Evolutionary conservation across 2,797 vertebrate species (phyloP), one percentile per base, ranked within the genome.

Genomic region (Zonotrichia albicollis): DNA sequence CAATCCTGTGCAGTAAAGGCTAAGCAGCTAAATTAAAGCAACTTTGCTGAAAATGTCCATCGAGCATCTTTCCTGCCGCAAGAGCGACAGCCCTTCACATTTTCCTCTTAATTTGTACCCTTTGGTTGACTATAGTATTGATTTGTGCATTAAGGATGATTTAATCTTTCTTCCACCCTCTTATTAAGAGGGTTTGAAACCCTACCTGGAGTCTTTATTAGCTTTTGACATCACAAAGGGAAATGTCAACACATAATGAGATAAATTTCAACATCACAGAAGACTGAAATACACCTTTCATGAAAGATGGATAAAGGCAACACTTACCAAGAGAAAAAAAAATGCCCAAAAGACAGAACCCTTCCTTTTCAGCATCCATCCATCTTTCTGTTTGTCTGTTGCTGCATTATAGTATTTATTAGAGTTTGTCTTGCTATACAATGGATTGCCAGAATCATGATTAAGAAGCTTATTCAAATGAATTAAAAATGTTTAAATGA

Each of bases 401-500:
- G 91, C 50, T 70, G 93, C 87, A 61, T 96, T 89, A 87, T 75
- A 89, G 88, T 93, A 92, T 97, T 98, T 97, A 96, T 97, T 96
- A 84, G 89, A 95, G 84, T 94, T 94, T 94, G 83, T 95, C 97
- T 95, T 95, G 82, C 89, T 87, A 67, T 89, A 95, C 95, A 97
- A 89, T 96, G 76, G 90, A 87, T 97, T 96, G 96, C 96, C 97
- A 97, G 97, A 97, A 97, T 97, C 95, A 93, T 97, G 96, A 97
- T 97, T 97, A 97, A 98, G 97, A 96, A 97, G 95, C 96, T 97
- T 97, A 97, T 96, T 97, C 96, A 97, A 97, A 98, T 97, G 96
- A 97, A 97, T 97, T 97, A 96, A 97, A 97, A 97, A 97, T 97
- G 96, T 97, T 97, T 97, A 98, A 98, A 97, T 97, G 96, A 96